These are phyloP conservation scores for Catostylus mosaicus DNA, from an alignment of 30 jellyfish, hydroid and myxozoan genomes.

Conservation along the genomic window DNA sequence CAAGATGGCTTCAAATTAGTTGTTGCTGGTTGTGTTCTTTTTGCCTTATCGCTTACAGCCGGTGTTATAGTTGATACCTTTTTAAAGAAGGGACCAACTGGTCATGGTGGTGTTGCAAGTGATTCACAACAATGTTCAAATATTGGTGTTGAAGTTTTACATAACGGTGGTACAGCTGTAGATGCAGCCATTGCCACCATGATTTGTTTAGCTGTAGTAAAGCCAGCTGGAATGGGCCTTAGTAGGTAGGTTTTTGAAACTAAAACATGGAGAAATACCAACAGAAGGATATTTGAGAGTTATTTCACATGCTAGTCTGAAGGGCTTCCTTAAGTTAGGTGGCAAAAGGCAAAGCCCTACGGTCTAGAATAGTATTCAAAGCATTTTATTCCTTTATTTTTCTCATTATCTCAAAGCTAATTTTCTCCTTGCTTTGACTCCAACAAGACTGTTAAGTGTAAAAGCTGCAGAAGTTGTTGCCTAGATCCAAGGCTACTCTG, in stretches of 20 bases:
- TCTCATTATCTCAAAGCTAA: too few relatives aligned
- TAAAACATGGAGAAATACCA: too few relatives aligned
- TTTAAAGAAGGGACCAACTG: constrained; percentile 59
- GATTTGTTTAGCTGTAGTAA: constrained; percentile 56
- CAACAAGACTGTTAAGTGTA: too few relatives aligned
- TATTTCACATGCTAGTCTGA: neutral
- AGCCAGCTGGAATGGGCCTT: constrained; percentile 61
- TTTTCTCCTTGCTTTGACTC: too few relatives aligned
- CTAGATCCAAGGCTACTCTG: too few relatives aligned
- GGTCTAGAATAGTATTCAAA: too few relatives aligned
- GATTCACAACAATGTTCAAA: constrained; percentile 69
- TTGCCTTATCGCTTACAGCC: constrained; percentile 62
- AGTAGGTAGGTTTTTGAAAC: constrained; percentile 43
- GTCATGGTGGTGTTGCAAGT: constrained; percentile 83
- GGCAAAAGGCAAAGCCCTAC: too few relatives aligned
- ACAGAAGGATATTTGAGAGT: too few relatives aligned
- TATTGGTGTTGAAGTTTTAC: constrained; percentile 51
- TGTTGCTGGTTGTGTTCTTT: constrained; percentile 76
- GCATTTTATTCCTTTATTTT: too few relatives aligned
- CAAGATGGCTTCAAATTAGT: constrained; percentile 76
- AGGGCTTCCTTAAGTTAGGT: neutral
- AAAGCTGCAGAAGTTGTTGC: too few relatives aligned
- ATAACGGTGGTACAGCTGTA: constrained; percentile 61
- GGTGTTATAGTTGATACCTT: constrained; percentile 67
- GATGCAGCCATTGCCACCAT: constrained; percentile 73